Evolutionary conservation across 2,888 invertebrate genomes (phyloP).

Genomic region (Drosophila ezoana): DNA sequence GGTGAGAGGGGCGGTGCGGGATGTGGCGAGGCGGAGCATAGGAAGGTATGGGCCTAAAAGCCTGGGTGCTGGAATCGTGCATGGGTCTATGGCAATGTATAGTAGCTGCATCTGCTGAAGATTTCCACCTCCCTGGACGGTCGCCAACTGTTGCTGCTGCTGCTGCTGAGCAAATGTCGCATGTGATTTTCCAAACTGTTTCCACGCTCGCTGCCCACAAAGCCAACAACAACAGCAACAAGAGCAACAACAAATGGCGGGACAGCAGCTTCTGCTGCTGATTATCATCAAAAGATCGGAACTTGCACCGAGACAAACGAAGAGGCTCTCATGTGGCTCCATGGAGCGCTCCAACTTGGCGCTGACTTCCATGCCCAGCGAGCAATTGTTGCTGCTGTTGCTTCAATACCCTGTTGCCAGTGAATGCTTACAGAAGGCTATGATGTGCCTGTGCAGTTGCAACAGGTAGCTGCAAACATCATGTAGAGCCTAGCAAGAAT

Average conservation of each 20-base stretch:
- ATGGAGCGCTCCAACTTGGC: constrained; percentile 32
- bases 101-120: constrained; percentile 68
- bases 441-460: not conserved
- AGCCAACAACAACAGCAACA: constrained; percentile 54
- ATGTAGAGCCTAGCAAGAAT: no score
- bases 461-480: no score
- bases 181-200: constrained; percentile 85
- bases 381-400: constrained; percentile 46
- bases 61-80: constrained; percentile 53
- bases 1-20: constrained; percentile 28
- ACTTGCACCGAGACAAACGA: constrained; percentile 77
- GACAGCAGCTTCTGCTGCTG: constrained; percentile 69
- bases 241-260: constrained; percentile 34
- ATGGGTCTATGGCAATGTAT: constrained; percentile 42
- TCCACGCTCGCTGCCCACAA: constrained; percentile 85
- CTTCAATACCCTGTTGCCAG: constrained; percentile 11
- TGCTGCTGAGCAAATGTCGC: constrained; percentile 81
- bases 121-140: constrained; percentile 65
- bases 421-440: not conserved
- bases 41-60: constrained; percentile 11
- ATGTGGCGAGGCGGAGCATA: constrained; percentile 4
- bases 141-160: constrained; percentile 15
- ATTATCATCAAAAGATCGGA: constrained; percentile 80
- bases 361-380: constrained; percentile 28
- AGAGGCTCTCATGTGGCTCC: constrained; percentile 72